Conservation (phyloP, 2,797 vertebrate genomes). For the Macroramphosus scolopax region DNA sequence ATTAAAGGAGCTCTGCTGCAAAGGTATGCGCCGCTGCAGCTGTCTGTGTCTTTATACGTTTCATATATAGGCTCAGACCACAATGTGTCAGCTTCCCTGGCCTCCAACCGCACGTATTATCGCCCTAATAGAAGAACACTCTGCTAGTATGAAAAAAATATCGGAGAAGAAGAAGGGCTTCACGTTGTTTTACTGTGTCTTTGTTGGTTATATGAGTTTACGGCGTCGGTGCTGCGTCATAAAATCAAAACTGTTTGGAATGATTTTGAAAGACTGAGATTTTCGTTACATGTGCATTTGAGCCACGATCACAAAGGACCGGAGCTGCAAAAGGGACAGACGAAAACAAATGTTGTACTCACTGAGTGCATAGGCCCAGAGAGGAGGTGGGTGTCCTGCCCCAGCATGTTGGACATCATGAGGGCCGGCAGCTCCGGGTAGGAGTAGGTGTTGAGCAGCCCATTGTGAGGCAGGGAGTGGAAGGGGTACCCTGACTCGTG, state of each 20-base stretch:
- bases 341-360: no score
- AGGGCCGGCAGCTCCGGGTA: constrained; percentile 97
- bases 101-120: constrained; percentile 44
- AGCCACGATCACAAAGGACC: no score
- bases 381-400: constrained; percentile 94
- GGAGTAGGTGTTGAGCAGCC: constrained; percentile 93
- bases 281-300: constrained; percentile 18
- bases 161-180: no score
- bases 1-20: constrained; percentile 48
- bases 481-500: constrained; percentile 94
- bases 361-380: constrained; percentile 95
- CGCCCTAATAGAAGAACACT: constrained; percentile 26
- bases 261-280: constrained; percentile 22
- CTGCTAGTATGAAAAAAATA: constrained; percentile 3
- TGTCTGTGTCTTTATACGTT: constrained; percentile 59
- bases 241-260: constrained; percentile 9
- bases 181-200: constrained; percentile 17
- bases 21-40: constrained; percentile 35
- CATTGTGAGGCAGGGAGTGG: constrained; percentile 92
- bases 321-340: no score
- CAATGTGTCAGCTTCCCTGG: constrained; percentile 30
- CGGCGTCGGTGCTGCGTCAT: background rate
- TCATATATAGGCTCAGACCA: constrained; percentile 34
- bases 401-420: constrained; percentile 99
- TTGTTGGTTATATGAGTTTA: background rate